Base-by-base conservation (phyloP, 2,797 vertebrate species). In the Alauda arvensis region DNA sequence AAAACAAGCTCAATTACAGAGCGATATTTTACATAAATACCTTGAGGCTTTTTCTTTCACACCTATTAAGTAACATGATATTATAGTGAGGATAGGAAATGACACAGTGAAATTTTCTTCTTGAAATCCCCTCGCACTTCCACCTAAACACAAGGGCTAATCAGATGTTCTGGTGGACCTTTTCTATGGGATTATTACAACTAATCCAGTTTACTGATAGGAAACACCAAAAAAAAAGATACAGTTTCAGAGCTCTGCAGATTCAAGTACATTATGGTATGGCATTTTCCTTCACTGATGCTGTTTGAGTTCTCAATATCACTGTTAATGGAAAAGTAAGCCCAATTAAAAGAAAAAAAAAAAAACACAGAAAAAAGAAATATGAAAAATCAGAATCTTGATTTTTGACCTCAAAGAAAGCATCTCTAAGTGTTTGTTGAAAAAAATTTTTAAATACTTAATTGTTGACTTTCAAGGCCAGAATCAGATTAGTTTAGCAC, bases 381-480 rank as follows among this genome's bases (percentile, higher is more conserved):
- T 4, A 63, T 8, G 2, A 40, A 42, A 66, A 65, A 66, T 0
- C 17, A 82, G 5, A 83, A 79, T 52, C 21, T 52, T 76, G 31
- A 52, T 14, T 81, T 85, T 40, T 46, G 42, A 52, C 53, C 19
- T 63, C 12, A n/a, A 83, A 81, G 4, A 83, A 93, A 87, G 29
- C 4, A 62, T 4, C 4, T 10, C 1, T 82, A 52, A 13, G 0
- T 21, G 5, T n/a, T 31, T 49, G 7, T 18, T 49, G 12, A 37
- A 37, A 37, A 37, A 37, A 42, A 2, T 2, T 21, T 21, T 1
- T 0, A 19, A 66, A 60, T 39, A 46, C 17, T 18, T 31, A 60
- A 24, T 81, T 88, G n/a, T 49, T 82, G 24, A 61, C 46, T 79
- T 88, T 62, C 31, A 66, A 48, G 20, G 55, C n/a, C 40, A 75